A percentile compares a stretch with the other conserved stretches of the same genome.
phyloP scores from a whole-genome alignment of 2,888 invertebrate species.

The Ochlodes sylvanus region DNA sequence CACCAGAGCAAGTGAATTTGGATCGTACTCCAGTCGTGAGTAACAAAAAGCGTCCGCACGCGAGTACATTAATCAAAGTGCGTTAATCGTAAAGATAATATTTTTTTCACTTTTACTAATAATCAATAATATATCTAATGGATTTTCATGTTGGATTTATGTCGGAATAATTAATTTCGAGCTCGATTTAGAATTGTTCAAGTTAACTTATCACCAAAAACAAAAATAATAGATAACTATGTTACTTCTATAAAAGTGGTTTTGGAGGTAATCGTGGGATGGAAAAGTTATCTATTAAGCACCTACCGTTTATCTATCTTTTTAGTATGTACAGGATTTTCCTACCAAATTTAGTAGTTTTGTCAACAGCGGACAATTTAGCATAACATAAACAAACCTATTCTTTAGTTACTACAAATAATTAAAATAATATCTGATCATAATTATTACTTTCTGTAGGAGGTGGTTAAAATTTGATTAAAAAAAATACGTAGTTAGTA shows the following conservation, averaged over 20 bases:
- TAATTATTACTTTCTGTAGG: not conserved
- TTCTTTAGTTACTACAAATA: no score
- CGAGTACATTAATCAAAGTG: slow-evolving; percentile 23
- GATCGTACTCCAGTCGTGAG: not conserved
- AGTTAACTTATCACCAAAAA: not conserved
- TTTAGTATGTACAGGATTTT: no score
- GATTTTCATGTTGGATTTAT: not conserved
- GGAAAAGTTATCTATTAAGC: not conserved
- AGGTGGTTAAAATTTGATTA: not conserved
- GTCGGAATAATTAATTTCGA: not conserved
- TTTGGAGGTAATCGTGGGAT: not conserved
- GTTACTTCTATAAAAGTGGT: not conserved
- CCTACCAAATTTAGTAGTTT: no score
- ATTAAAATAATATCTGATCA: no score
- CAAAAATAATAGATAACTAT: not conserved
- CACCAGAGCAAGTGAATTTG: no score
- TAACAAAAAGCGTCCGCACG: slow-evolving; percentile 12
- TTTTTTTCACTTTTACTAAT: slow-evolving; percentile 26
- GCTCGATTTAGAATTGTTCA: not conserved
- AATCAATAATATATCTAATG: slow-evolving; percentile 27
- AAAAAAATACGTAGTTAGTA: slow-evolving; percentile 5
- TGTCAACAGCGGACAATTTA: no score
- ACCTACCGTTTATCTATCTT: no score
- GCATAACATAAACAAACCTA: no score
- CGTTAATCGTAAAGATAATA: slow-evolving; percentile 20